Evolutionary conservation across 2,888 invertebrate genomes (phyloP), one percentile per base, ranked within the genome.

Genomic region (Eurytoma californica): DNA sequence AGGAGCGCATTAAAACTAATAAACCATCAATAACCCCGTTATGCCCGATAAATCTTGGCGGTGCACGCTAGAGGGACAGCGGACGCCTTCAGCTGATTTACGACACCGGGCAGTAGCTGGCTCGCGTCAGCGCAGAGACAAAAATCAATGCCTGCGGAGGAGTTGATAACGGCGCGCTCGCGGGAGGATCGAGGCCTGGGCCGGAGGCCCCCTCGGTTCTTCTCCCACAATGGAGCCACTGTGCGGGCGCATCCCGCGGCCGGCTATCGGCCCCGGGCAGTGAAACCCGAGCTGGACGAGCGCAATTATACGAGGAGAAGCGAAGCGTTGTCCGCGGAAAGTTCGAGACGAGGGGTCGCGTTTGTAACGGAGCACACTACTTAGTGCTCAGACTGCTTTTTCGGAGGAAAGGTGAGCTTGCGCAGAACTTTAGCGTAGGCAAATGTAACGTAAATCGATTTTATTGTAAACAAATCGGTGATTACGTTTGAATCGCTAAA

Each of bases 191-290:
- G 39, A 39, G 24, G 39, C 39, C 39, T 39, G 20, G 58, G 58
- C 30, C 24, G 39, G 28, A 14, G 53, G 18, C 30, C 39, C 20
- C 14, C 28, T 61, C 49, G 61, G 13, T 20, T 61, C 74, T 68
- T 75, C 53, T 55, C 55, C 60, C 61, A 18, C n/a, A 72, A 72
- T 72, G 72, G 55, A 55, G 63, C 13, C 20, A n/a, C 72, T 72
- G 55, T 72, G 51, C 55, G 49, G 39, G n/a, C 12, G 20, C 51
- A 3, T 12, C 66, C 18, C 49, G 20, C 2, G 47, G 7, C 66
- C 49, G 20, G n/a, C 3, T 12, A 14, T 51, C 16, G n/a, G 53
- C 39, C 39, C 39, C 39, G 39, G 24, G 53, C 53, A 16, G 53
- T 5, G 53, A 12, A 53, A 14, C 14, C 53, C 53, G 53, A 53